Base-by-base conservation (phyloP, 2,113 vertebrate genomes). In the Psophia crepitans region DNA sequence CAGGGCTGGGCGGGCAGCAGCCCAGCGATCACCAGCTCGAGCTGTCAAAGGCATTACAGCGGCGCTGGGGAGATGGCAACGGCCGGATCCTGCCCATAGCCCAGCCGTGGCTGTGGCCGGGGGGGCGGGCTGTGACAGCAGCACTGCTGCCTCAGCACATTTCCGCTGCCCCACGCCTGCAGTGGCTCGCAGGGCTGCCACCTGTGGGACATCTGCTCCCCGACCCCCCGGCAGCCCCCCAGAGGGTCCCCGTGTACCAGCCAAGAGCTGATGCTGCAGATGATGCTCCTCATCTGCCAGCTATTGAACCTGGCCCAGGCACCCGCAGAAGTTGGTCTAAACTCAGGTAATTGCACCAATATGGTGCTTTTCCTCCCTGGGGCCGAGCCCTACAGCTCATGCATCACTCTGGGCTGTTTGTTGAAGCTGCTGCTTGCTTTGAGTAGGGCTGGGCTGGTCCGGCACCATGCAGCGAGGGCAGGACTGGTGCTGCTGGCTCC, bases 381-480 rank as follows among this genome's bases (percentile, higher is more conserved):
- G 66, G 75, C 33, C 74, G 44, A 53, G 23, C 19, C 60, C 74
- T 19, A 0, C 11, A 5, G 68, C 43, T n/a, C 27, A 0, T 2
- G 56, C 60, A 7, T 32, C 1, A 0, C 33, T 84, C 41, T 5
- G n/a, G 56, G 87, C 18, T 35, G 32, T 27, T 48, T 27, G 22
- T 32, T 27, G 64, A 14, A 33, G 87, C 60, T 56, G 78, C 57
- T 63, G 37, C 37, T 51, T 8, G 57, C 73, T 49, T 26, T 12
- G 28, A 35, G 86, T 60, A 60, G 85, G 21, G 28, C 80, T 13
- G n/a, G 66, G 48, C 64, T 32, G 87, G 21, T 9, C 21, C 54
- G 32, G 75, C 6, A 0, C 32, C 24, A 8, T 0, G 3, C 22
- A 30, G 48, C 0, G 5, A 71, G 57, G 69, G 78, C 46, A 63